Evolutionary conservation across 2,888 invertebrate genomes (phyloP), one percentile per base, ranked within the genome.

Genomic region (Mimachlamys varia): DNA sequence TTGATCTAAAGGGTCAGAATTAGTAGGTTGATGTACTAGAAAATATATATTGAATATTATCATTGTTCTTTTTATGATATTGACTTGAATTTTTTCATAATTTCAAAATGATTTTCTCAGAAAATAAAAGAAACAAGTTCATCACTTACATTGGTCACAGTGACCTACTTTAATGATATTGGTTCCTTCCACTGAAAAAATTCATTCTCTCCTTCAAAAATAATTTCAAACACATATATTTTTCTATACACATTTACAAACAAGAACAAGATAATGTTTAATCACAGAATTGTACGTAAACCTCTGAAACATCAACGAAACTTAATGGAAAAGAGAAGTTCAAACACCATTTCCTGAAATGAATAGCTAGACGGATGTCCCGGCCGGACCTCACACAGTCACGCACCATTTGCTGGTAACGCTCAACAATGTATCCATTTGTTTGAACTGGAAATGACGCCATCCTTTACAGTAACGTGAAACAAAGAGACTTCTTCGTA

Each of bases 221-320:
- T 76, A 76, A 76, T 76, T 76, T 76, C 76, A 76, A 76, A 76
- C 33, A 76, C 76, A 76, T 76, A 76, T 76, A 76, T 76, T 76
- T 27, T 76, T 27, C 76, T 76, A 76, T 76, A 27, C 27, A 76
- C 76, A 76, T 76, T 76, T 76, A 76, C 33, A 76, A 76, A 76
- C 76, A 76, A 62, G 62, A 62, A 62, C 62, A 62, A 33, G 27
- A 76, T 33, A 76, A 76, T 76, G 76, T 33, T 10, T 27, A 76
- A 76, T 76, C 76, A 76, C 76, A 76, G 76, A 76, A 27, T 27
- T 76, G 27, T 76, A 76, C 76, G 7, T 76, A 76, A 76, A 76
- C 76, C 22, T 33, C 27, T 76, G 33, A 76, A 76, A 27, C 53
- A 33, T 76, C 76, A 76, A 76, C 76, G 33, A 76, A 76, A 76